These are phyloP conservation scores for Odontesthes bonariensis DNA, from an alignment of 2,113 vertebrate genomes.

Conservation along the genomic window DNA sequence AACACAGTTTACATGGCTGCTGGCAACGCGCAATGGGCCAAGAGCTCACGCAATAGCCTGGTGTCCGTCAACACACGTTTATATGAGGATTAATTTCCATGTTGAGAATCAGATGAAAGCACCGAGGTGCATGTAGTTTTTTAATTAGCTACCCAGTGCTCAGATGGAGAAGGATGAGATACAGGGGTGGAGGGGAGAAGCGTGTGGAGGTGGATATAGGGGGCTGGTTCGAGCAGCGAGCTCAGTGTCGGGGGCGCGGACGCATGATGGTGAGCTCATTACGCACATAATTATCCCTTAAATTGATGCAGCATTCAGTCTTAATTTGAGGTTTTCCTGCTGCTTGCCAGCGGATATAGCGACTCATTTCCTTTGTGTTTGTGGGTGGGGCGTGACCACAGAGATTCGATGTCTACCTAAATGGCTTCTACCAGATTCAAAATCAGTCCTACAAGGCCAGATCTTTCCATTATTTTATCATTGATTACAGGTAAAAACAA, in stretches of 20 bases:
- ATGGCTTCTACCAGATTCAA: constrained; percentile 32
- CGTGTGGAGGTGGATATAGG: constrained; percentile 2
- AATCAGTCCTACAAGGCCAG: constrained; percentile 23
- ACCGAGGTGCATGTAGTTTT: constrained; percentile 95
- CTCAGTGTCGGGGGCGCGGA: constrained; percentile 93
- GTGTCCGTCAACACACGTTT: constrained; percentile 93
- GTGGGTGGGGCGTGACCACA: constrained; percentile 14
- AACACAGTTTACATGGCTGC: constrained; percentile 22
- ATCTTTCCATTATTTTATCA: constrained; percentile 37
- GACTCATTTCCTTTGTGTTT: constrained; percentile 12
- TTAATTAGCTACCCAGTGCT: constrained; percentile 95
- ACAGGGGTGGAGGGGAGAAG: not conserved
- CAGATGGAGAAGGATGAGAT: constrained; percentile 66
- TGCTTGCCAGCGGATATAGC: constrained; percentile 89
- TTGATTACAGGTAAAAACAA: not conserved
- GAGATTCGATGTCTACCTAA: constrained; percentile 18
- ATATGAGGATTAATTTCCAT: constrained; percentile 97
- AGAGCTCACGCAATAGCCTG: constrained; percentile 73
- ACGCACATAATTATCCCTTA: constrained; percentile 98
- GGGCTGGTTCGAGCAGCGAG: constrained; percentile 47
- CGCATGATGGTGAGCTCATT: constrained; percentile 95
- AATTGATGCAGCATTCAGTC: constrained; percentile 97
- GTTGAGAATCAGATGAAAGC: constrained; percentile 95
- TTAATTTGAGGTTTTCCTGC: constrained; percentile 96
- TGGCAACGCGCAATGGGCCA: not conserved